Percentiles rank a stretch among this genome's conserved stretches.
Conservation (phyloP, 2,888 invertebrate species). For the Omphaloscelis lunosa region DNA sequence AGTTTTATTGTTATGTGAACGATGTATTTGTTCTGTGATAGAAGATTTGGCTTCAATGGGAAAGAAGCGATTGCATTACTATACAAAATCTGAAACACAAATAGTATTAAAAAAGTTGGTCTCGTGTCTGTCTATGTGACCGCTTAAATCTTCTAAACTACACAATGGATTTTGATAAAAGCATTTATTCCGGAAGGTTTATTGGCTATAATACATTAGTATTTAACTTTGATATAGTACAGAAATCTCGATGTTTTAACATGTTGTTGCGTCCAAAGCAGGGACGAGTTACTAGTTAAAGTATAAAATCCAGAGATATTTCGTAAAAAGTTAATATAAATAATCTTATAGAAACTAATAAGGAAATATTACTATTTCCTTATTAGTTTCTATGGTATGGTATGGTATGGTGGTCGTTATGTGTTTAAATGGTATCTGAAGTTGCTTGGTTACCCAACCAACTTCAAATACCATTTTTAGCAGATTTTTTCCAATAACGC, state of each 20-base stretch:
- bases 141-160: not conserved
- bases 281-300: not conserved
- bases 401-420: no score
- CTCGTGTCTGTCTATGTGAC: not conserved
- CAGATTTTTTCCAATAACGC: not conserved
- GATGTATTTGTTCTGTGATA: conserved; percentile 64
- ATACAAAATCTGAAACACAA: not conserved
- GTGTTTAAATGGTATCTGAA: no score
- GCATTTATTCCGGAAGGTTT: not conserved
- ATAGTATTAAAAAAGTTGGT: not conserved
- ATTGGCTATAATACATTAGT: not conserved
- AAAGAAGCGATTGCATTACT: not conserved
- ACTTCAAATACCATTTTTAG: not conserved
- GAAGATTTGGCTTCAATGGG: conserved; percentile 31
- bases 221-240: not conserved
- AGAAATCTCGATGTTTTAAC: not conserved
- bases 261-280: not conserved
- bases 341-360: not conserved
- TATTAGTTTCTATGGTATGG: no score
- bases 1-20: conserved; percentile 58
- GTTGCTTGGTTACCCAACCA: no score
- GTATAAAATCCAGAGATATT: not conserved
- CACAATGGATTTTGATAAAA: not conserved
- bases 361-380: no score
- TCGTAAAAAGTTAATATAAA: not conserved